A percentile compares a stretch with the other conserved stretches of the same genome.
These are phyloP conservation scores for Pantherophis alleghaniensis DNA, from an alignment of 2,797 vertebrate species.

Conservation along the genomic window DNA sequence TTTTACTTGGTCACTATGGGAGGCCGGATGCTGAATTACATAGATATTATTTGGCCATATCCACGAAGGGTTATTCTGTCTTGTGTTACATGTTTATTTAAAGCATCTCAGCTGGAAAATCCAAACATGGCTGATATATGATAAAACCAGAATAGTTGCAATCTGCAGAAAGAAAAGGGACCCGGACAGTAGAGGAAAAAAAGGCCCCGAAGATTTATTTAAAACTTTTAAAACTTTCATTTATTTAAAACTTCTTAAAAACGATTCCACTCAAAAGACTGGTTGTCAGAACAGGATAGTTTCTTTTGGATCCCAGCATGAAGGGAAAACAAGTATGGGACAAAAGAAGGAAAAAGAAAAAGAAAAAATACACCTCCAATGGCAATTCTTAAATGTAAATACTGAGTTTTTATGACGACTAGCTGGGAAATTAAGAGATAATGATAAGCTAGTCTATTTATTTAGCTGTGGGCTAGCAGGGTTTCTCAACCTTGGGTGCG, in stretches of 20 bases:
- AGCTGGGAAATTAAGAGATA: not conserved
- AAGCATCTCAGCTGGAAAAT: not conserved
- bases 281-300: not conserved
- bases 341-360: too few relatives aligned
- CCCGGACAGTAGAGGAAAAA: not conserved
- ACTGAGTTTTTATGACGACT: not conserved
- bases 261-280: not conserved
- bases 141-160: not conserved
- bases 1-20: not conserved
- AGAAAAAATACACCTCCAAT: not conserved
- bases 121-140: not conserved
- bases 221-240: not conserved
- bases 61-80: not conserved
- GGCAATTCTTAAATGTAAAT: not conserved
- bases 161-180: not conserved
- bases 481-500: too few relatives aligned
- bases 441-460: not conserved
- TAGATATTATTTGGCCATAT: not conserved
- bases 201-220: not conserved
- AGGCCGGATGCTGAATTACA: not conserved
- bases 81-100: not conserved
- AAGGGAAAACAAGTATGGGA: not conserved
- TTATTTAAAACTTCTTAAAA: not conserved
- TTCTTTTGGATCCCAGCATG: not conserved
- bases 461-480: not conserved